phyloP scores from a whole-genome alignment of 2,113 vertebrate species.

The Cyphomyrus discorhynchus region DNA sequence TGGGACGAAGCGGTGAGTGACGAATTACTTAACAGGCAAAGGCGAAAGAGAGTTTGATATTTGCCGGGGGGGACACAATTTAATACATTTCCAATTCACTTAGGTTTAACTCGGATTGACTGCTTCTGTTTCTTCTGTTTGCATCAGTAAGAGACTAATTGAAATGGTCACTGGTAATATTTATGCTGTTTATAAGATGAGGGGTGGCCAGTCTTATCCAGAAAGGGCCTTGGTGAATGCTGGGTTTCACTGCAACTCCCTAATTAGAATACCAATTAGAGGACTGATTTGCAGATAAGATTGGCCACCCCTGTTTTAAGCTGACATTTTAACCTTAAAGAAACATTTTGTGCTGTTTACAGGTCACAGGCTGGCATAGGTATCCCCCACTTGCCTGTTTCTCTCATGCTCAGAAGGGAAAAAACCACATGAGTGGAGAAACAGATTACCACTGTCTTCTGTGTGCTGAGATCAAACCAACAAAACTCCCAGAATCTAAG shows the following conservation, averaged over 20 bases:
- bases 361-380: constrained; percentile 70
- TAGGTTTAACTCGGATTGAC: background rate
- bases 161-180: background rate
- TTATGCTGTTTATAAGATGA: background rate
- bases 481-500: constrained; percentile 3
- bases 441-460: constrained; percentile 39
- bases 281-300: too few species aligned
- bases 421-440: constrained; percentile 43
- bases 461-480: constrained; percentile 39
- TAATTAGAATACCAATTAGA: too few species aligned
- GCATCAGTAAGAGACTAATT: background rate
- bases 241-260: too few species aligned
- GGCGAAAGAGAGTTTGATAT: background rate
- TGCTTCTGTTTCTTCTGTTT: background rate
- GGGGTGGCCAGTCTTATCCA: too few species aligned
- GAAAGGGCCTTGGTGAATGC: too few species aligned
- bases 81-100: background rate
- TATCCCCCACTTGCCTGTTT: constrained; percentile 52
- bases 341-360: constrained; percentile 25
- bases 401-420: constrained; percentile 50
- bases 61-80: background rate
- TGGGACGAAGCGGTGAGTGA: constrained; percentile 76
- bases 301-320: too few species aligned
- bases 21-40: background rate
- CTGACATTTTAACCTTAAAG: background rate